These are phyloP conservation scores for Pseudobourletiella spinata DNA, from an alignment of 1,140 invertebrate genomes.

Conservation along the genomic window DNA sequence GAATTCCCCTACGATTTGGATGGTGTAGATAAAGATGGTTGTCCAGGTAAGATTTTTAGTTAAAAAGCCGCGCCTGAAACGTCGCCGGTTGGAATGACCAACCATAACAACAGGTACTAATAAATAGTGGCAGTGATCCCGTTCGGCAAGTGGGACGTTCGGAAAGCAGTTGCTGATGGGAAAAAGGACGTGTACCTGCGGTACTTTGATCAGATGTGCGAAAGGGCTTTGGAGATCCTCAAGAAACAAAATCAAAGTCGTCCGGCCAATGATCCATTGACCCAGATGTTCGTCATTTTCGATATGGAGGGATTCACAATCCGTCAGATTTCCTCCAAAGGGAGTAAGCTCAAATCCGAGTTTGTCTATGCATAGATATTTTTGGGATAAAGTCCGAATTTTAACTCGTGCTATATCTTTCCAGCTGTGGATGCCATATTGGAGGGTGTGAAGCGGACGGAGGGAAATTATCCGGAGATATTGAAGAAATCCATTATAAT, in stretches of 20 bases:
- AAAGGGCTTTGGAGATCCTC: neutral
- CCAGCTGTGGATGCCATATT: slow-evolving; percentile 1
- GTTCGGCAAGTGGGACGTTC: slow-evolving; percentile 11
- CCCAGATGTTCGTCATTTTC: neutral
- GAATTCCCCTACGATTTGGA: slow-evolving; percentile 6
- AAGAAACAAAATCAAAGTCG: neutral
- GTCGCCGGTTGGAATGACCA: no score
- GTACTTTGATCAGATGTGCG: neutral
- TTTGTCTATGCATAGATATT: neutral
- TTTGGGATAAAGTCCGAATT: neutral
- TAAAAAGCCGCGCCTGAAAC: no score
- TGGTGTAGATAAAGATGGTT: slow-evolving; percentile 14
- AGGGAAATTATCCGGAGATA: neutral
- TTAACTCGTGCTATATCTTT: neutral
- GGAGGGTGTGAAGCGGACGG: neutral
- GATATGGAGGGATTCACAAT: slow-evolving; percentile 10
- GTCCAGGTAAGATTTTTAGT: slow-evolving; percentile 15
- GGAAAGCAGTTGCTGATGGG: slow-evolving; percentile 5
- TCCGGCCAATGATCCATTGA: neutral
- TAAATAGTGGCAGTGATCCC: slow-evolving; percentile 1
- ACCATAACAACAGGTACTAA: no score
- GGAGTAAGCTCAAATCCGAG: neutral
- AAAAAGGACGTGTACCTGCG: slow-evolving; percentile 2
- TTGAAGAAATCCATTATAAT: neutral
- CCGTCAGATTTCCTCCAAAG: neutral